Conservation (phyloP, 2,888 invertebrate genomes). For the Myathropa florea region DNA sequence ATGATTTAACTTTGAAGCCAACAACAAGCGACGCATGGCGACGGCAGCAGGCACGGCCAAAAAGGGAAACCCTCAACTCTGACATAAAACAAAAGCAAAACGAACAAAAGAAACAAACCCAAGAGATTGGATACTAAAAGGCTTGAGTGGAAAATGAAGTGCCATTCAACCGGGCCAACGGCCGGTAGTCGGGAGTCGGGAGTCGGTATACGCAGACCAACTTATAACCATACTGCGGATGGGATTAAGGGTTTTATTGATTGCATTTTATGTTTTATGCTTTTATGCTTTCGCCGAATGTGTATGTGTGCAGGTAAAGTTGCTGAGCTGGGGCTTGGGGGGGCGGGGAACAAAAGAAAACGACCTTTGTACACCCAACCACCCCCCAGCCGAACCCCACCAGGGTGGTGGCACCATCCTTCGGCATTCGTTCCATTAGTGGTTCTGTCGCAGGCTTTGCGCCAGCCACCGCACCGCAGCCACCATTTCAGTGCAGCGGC, state of each 20-base stretch:
- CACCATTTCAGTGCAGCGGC: constrained; percentile 36
- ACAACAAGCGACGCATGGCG: background rate
- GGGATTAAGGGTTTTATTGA: constrained; percentile 63
- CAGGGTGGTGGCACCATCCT: background rate
- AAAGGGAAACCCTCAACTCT: background rate
- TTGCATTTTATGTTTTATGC: constrained; percentile 29
- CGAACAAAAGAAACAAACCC: background rate
- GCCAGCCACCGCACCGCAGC: constrained; percentile 40
- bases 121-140: constrained; percentile 38
- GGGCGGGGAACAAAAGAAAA: background rate
- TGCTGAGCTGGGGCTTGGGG: too few relatives aligned
- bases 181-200: background rate
- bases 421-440: constrained; percentile 2
- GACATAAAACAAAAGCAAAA: constrained; percentile 7
- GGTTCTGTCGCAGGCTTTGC: too few relatives aligned
- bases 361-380: background rate
- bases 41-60: background rate
- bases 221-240: constrained; percentile 55
- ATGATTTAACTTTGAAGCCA: constrained; percentile 58
- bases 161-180: constrained; percentile 1
- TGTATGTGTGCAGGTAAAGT: background rate
- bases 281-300: background rate
- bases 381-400: too few relatives aligned
- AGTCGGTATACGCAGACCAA: background rate
- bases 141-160: constrained; percentile 34